These are phyloP conservation scores for Peromyscus melanophrys DNA, from an alignment of 2,797 vertebrate species.

Conservation along the genomic window DNA sequence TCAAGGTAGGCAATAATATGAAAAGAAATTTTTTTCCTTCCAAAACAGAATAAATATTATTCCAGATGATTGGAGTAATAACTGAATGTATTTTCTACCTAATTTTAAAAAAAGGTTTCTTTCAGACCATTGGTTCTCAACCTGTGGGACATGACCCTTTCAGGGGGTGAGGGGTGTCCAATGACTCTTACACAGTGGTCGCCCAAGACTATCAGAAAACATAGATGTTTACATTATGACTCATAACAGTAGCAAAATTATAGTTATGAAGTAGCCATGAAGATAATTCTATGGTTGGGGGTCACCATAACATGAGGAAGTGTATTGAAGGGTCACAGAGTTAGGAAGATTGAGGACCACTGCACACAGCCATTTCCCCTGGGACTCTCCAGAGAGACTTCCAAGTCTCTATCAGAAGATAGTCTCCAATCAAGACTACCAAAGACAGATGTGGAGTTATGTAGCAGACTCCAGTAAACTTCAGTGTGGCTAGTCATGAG, in stretches of 20 bases:
- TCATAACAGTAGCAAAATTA: not conserved
- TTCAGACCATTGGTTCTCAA: not conserved
- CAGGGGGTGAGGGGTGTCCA: not conserved
- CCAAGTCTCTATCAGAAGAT: not conserved
- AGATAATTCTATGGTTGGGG: not conserved
- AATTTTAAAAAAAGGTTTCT: constrained; percentile 32
- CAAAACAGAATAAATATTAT: constrained; percentile 55
- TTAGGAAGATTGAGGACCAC: not conserved
- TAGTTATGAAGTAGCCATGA: not conserved
- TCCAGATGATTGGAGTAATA: constrained; percentile 65
- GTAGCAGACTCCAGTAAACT: constrained; percentile 66
- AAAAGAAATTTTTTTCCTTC: not conserved
- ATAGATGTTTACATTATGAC: not conserved
- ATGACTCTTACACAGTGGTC: not conserved
- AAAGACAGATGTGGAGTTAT: constrained; percentile 46
- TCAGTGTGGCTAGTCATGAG: constrained; percentile 48
- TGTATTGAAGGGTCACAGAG: not conserved
- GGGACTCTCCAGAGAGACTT: not conserved
- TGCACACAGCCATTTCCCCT: not conserved
- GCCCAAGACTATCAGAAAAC: not conserved
- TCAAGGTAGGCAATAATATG: not conserved
- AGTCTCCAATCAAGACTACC: not conserved
- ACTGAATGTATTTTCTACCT: constrained; percentile 16
- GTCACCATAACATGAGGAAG: not conserved
- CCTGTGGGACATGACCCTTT: not conserved